phyloP scores from a whole-genome alignment of 2,113 vertebrate species.

The Odontophorus gujanensis region DNA sequence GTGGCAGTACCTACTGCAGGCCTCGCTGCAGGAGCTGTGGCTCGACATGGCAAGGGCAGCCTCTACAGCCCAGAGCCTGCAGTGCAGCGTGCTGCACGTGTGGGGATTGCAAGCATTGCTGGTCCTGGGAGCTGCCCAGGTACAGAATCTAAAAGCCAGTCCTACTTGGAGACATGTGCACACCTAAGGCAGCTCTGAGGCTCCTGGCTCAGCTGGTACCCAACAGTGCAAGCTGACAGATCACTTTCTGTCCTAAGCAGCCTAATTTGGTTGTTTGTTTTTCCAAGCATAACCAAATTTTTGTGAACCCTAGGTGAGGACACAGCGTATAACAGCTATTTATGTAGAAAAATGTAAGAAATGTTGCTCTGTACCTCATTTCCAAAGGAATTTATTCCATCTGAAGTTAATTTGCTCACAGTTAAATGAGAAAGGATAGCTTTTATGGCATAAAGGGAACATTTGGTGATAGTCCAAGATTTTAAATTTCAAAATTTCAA shows the following conservation, averaged over 20 bases:
- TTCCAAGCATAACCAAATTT: neutral
- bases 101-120: neutral
- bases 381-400: neutral
- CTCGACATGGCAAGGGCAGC: constrained; percentile 42
- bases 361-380: neutral
- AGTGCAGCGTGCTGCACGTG: neutral
- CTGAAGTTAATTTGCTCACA: neutral
- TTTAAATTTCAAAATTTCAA: too few species aligned
- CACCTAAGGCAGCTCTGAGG: neutral
- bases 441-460: neutral
- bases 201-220: neutral
- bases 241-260: neutral
- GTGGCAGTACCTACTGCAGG: neutral
- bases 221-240: neutral
- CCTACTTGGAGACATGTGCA: neutral
- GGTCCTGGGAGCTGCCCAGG: neutral
- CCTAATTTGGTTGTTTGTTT: neutral
- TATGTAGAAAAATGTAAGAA: neutral
- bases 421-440: neutral
- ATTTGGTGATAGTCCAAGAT: neutral
- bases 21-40: neutral
- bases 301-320: neutral
- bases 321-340: fast-evolving
- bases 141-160: neutral
- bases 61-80: constrained; percentile 53